A percentile compares a stretch with the other conserved stretches of the same genome.
Conservation (phyloP, 2,888 invertebrate genomes). For the Dromius quadrimaculatus region DNA sequence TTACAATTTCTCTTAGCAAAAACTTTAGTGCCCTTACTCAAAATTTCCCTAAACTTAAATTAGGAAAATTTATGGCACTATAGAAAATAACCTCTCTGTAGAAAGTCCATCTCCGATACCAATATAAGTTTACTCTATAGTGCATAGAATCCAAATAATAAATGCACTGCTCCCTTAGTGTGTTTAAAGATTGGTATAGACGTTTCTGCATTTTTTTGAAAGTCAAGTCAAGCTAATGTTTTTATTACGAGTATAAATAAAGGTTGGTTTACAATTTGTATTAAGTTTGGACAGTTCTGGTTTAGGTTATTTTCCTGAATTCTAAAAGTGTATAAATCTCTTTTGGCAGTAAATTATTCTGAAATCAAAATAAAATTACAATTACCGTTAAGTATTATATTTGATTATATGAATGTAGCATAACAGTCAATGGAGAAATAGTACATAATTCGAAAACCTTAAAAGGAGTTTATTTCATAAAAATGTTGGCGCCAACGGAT, state of each 20-base stretch:
- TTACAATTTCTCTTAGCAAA: slow-evolving; percentile 11
- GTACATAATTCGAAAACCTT: neutral
- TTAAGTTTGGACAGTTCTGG: slow-evolving; percentile 40
- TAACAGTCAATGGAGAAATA: neutral
- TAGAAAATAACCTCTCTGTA: slow-evolving; percentile 26
- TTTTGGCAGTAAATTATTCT: no score
- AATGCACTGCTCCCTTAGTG: neutral
- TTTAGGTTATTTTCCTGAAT: slow-evolving; percentile 1
- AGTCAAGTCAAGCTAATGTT: slow-evolving; percentile 19
- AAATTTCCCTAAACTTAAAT: slow-evolving; percentile 14
- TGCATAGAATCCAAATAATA: neutral
- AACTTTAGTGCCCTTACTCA: slow-evolving; percentile 9
- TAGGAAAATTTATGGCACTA: slow-evolving; percentile 32
- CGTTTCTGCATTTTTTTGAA: slow-evolving; percentile 42
- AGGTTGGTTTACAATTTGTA: slow-evolving; percentile 34
- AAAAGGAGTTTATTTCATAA: slow-evolving; percentile 7
- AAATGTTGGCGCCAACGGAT: slow-evolving; percentile 43
- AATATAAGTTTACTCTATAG: slow-evolving; percentile 20
- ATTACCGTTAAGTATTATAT: neutral
- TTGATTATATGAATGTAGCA: neutral
- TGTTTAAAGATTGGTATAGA: neutral
- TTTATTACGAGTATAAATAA: slow-evolving; percentile 42
- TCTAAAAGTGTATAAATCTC: slow-evolving; percentile 5
- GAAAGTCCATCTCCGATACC: slow-evolving; percentile 5
- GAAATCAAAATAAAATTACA: neutral